Base-by-base conservation (phyloP, 2,113 vertebrate genomes). In the Kryptolebias marmoratus region DNA sequence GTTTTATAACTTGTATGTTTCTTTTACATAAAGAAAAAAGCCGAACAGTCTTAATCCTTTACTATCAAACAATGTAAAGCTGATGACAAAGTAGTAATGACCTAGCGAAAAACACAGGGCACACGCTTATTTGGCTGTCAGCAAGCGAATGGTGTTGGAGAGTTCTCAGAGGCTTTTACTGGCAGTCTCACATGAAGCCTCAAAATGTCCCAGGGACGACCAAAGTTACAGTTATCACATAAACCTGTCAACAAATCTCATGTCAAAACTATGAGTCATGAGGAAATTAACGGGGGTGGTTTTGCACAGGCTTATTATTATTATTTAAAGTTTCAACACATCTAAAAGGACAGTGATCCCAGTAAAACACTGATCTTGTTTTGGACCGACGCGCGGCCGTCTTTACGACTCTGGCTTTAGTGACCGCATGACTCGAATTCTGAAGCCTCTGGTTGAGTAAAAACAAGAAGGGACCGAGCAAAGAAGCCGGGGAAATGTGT, bases 221-320 rank as follows among this genome's bases (percentile, higher is more conserved):
- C 57, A 75, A 73, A 84, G 61, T 59, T 32, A 53, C 53, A 59
- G 61, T 73, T 56, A 76, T 81, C 80, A 53, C 75, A 80, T 79
- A 75, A 87, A 80, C 63, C 44, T 81, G 75, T 88, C 88, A 80
- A 72, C 83, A 73, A 61, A 73, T 68, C 75, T 57, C 55, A 48
- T 55, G 30, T 76, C 75, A 72, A 79, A 73, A 75, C 60, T 81
- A 16, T 77, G 80, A 83, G 60, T 81, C 72, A 61, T 22, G 48
- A 28, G 32, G 13, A 81, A 71, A 83, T 79, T 16, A 79, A 55
- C 57, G 63, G 27, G 48, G 55, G n/a, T 11, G 52, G 54, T 65
- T 84, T 68, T 56, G 74, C n/a, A 45, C 16, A 36, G 6, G 10
- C 52, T 30, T 44, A 58, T 68, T 54, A 42, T 42, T 42, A 42